Base-by-base conservation (phyloP, 2,797 vertebrate species). In the Trachops cirrhosus region DNA sequence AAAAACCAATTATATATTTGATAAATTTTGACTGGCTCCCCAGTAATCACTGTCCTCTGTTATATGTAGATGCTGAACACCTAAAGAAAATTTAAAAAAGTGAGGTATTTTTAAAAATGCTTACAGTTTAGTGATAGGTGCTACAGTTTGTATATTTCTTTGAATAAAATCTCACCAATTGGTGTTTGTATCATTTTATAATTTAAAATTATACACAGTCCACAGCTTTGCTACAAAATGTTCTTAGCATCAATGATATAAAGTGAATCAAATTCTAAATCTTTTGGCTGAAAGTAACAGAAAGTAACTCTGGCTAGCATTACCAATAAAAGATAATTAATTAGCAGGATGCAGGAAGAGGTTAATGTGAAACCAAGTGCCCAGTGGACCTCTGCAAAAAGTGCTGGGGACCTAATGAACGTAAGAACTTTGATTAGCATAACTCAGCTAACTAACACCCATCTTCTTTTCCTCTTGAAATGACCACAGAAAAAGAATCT, bases 201-300 rank as follows among this genome's bases (percentile, higher is more conserved):
- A 80, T 29, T 94, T 70, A 70, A 90, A 96, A 89, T 37, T 74
- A 52, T 82, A 73, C 37, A 68, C 1, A 74, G 5, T 44, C 15
- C n/a, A 74, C 16, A 16, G 24, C 70, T 95, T 91, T 78, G 9
- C 48, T 78, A 90, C 8, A 80, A 92, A 75, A 34, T 89, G 18
- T 71, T 95, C 67, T 88, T 91, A 92, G 10, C 32, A 71, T 91
- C 29, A 78, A 14, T 73, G 21, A 86, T 29, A 75, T 48, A 67
- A 82, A 96, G 37, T 46, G n/a, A 93, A 62, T 90, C 48, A 59
- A 93, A 96, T 93, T 91, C 37, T 93, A 22, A 93, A 62, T 88
- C 6, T 74, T 94, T 86, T 24, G 4, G 1, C 78, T 50, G 54
- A 86, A 57, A 89, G 18, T 87, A 71, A 34, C 6, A 82, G 19